These are phyloP conservation scores for Ophion slaviceki DNA, from an alignment of 2,888 invertebrate genomes.

Conservation along the genomic window DNA sequence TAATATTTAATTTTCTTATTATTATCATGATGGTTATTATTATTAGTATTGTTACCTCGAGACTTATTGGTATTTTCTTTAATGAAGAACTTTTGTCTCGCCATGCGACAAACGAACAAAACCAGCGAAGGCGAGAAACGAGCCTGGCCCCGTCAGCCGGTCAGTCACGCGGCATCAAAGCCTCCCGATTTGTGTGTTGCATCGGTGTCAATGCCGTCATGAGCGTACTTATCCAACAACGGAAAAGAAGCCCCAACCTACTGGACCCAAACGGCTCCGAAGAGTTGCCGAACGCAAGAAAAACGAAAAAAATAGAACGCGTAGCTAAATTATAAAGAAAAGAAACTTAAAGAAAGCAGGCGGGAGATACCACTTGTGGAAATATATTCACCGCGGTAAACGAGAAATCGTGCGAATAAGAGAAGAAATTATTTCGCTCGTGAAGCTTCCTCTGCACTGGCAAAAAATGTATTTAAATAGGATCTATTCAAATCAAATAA, in stretches of 20 bases:
- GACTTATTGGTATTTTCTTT: not conserved
- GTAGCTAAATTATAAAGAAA: constrained; percentile 5
- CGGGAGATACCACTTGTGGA: constrained; percentile 7
- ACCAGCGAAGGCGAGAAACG: not conserved
- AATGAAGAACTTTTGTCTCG: not conserved
- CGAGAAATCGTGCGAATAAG: not conserved
- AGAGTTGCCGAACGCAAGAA: not conserved
- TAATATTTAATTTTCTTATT: not conserved
- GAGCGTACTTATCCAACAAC: constrained; percentile 12
- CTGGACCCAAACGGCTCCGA: constrained; percentile 9
- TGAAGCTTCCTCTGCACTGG: constrained; percentile 15
- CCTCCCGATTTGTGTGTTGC: constrained; percentile 16
- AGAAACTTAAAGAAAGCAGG: not conserved
- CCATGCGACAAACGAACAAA: not conserved
- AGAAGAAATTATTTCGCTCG: constrained; percentile 24
- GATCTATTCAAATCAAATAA: too few species aligned
- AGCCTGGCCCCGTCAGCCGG: constrained; percentile 5
- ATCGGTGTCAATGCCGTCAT: constrained; percentile 36
- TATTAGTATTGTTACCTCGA: not conserved
- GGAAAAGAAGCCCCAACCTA: constrained; percentile 34
- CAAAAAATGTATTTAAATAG: too few species aligned
- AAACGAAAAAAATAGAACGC: constrained; percentile 2
- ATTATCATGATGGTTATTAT: not conserved
- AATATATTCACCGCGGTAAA: constrained; percentile 23
- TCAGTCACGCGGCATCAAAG: constrained; percentile 37